Conservation (phyloP, 2,888 invertebrate genomes). For the Drosophila antonietae region DNA sequence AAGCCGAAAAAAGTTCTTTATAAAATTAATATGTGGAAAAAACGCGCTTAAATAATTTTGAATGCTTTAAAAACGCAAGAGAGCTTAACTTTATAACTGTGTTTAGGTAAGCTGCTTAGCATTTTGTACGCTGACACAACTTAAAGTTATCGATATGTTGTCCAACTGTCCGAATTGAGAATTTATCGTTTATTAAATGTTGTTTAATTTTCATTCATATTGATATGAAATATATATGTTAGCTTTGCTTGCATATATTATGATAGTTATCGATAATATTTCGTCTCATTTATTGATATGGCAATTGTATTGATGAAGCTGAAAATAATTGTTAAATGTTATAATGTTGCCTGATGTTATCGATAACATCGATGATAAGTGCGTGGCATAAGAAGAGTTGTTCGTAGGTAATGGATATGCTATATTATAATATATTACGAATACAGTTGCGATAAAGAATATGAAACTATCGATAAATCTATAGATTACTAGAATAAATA, state of each 20-base stretch:
- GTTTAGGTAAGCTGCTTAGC: not conserved
- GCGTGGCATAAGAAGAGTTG: not conserved
- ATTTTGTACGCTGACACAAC: not conserved
- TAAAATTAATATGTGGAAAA: slow-evolving; percentile 24
- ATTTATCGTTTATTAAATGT: not conserved
- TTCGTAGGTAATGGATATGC: no score
- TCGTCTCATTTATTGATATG: not conserved
- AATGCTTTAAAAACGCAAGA: not conserved
- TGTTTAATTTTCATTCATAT: not conserved
- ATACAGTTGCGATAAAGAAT: not conserved
- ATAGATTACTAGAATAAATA: not conserved
- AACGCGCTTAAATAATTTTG: slow-evolving; percentile 6
- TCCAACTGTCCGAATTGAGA: not conserved
- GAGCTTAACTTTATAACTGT: not conserved
- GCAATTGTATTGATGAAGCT: not conserved
- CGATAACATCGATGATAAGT: not conserved
- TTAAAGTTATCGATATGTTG: not conserved
- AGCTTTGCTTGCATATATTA: not conserved
- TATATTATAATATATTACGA: not conserved
- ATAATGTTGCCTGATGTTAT: not conserved
- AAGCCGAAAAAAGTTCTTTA: slow-evolving; percentile 9
- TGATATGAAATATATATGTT: not conserved
- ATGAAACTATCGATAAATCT: not conserved
- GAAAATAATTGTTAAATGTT: no score
- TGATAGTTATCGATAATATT: not conserved